Conservation (phyloP, 2,888 invertebrate species). For the Caenorhabditis angaria region DNA sequence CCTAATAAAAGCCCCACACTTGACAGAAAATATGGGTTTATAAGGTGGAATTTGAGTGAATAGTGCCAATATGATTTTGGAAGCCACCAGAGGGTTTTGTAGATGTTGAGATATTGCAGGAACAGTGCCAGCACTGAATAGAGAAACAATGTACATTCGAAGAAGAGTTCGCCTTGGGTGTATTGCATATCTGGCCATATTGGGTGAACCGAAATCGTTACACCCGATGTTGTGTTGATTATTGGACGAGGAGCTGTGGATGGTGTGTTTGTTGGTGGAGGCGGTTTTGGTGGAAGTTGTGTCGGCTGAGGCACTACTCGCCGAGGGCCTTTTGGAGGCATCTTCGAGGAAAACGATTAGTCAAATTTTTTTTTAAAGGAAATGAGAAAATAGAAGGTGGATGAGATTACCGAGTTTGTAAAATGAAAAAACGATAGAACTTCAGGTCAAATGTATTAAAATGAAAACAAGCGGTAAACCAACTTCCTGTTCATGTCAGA, state of each 20-base stretch:
- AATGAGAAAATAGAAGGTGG: not conserved
- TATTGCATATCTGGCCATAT: constrained; percentile 55
- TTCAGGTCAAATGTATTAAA: not conserved
- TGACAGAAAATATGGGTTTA: constrained; percentile 86
- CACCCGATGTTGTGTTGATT: constrained; percentile 26
- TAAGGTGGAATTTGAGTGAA: constrained; percentile 92
- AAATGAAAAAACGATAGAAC: not conserved
- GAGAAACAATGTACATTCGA: constrained; percentile 85
- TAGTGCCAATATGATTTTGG: constrained; percentile 89
- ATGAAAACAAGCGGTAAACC: no score
- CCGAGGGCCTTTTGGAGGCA: constrained; percentile 11
- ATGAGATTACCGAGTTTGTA: not conserved
- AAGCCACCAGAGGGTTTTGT: constrained; percentile 96
- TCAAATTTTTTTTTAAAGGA: not conserved
- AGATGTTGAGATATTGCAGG: constrained; percentile 91
- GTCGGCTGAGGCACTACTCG: not conserved
- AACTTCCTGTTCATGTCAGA: not conserved
- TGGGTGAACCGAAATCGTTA: constrained; percentile 54
- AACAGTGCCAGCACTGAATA: constrained; percentile 83
- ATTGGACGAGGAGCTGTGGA: not conserved
- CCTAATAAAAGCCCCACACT: constrained; percentile 85
- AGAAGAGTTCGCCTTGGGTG: constrained; percentile 80
- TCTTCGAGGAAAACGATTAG: constrained; percentile 7
- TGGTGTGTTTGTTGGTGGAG: not conserved
- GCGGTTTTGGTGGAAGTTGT: not conserved